phyloP scores from a whole-genome alignment of 2,888 invertebrate genomes.

The Thymelicus lineola region DNA sequence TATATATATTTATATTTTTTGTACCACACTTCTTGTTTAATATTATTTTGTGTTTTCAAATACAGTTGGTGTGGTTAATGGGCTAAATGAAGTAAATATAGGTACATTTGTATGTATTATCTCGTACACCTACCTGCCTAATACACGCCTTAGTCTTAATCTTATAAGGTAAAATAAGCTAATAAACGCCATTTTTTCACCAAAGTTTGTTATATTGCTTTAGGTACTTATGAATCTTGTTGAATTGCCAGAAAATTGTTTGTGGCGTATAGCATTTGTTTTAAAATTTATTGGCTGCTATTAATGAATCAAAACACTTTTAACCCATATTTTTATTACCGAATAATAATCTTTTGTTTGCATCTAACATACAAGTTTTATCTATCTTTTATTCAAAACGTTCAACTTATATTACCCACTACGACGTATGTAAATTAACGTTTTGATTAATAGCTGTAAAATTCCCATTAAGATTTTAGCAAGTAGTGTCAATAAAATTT shows the following conservation, averaged over 20 bases:
- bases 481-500: constrained; percentile 47
- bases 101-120: too few species aligned
- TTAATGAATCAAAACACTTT: background rate
- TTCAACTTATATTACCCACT: constrained; percentile 16
- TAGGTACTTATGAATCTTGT: too few species aligned
- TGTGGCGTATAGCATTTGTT: background rate
- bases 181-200: too few species aligned
- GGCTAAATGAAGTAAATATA: too few species aligned
- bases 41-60: too few species aligned
- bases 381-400: constrained; percentile 21
- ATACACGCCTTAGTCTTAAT: too few species aligned
- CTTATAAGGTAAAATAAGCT: too few species aligned
- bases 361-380: constrained; percentile 13
- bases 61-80: too few species aligned
- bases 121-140: too few species aligned
- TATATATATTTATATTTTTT: too few species aligned
- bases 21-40: too few species aligned
- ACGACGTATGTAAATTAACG: constrained; percentile 38
- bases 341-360: constrained; percentile 20
- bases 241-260: background rate
- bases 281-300: background rate
- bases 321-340: constrained; percentile 6
- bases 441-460: constrained; percentile 47
- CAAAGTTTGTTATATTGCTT: too few species aligned
- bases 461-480: constrained; percentile 48